Percentiles rank a stretch among this genome's conserved stretches.
Conservation (phyloP, 2,888 invertebrate species). For the Pardosa pseudoannulata region DNA sequence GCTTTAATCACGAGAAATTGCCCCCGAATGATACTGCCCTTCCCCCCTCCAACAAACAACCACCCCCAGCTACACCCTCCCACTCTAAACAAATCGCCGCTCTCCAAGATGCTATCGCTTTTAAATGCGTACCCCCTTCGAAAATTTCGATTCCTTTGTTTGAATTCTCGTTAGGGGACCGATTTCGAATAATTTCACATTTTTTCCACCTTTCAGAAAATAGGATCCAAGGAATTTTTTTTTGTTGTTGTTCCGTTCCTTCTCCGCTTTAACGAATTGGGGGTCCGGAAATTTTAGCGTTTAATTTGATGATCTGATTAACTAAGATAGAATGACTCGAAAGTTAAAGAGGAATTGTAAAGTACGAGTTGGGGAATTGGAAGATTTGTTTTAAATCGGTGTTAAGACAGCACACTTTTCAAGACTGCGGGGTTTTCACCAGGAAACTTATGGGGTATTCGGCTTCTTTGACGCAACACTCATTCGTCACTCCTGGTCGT, state of each 20-base stretch:
- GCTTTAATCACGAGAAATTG: conserved; percentile 69
- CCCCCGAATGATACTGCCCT: conserved; percentile 33
- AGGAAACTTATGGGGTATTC: not conserved
- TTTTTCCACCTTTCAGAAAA: conserved; percentile 30
- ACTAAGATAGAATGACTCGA: conserved; percentile 42
- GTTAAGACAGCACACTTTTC: not conserved
- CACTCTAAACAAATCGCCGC: conserved; percentile 63
- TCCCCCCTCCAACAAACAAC: conserved; percentile 21
- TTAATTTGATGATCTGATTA: conserved; percentile 63
- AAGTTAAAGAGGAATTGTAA: conserved; percentile 16
- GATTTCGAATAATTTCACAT: conserved; percentile 41
- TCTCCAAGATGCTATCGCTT: conserved; percentile 35
- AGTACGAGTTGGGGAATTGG: conserved; percentile 23
- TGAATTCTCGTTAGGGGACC: conserved; percentile 25
- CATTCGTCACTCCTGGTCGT: not conserved
- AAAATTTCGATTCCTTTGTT: conserved; percentile 8
- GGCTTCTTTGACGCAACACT: not conserved
- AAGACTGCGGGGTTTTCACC: not conserved
- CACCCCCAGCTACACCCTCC: conserved; percentile 32
- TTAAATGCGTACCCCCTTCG: conserved; percentile 24
- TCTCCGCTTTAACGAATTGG: conserved; percentile 4
- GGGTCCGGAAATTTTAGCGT: conserved; percentile 22
- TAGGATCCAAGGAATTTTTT: conserved; percentile 10
- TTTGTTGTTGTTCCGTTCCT: too few relatives aligned
- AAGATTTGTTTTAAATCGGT: conserved; percentile 12